Evolutionary conservation across 2,113 vertebrate genomes (phyloP).

Genomic region (cattle (Bos taurus)): ARS-UCD2.0 NC_037328.1:88910501-88911000

Average conservation of each 20-base stretch:
- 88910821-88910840: slow-evolving; percentile 10
- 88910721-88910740: not conserved
- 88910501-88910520: not conserved
- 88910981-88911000: not conserved
- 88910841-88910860: not conserved
- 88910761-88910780: not conserved
- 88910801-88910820: not conserved
- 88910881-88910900: slow-evolving; percentile 1
- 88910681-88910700: slow-evolving; percentile 10
- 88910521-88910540: slow-evolving; percentile 19
- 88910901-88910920: not conserved
- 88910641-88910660: slow-evolving; percentile 33
- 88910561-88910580: slow-evolving; percentile 8
- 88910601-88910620: not conserved
- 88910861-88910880: not conserved
- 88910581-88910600: slow-evolving; percentile 20
- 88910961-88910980: slow-evolving; percentile 17
- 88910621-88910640: not conserved
- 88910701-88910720: not conserved
- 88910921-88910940: slow-evolving; percentile 39
- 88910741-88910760: not conserved
- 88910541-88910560: slow-evolving; percentile 11
- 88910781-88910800: not conserved
- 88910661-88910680: not conserved
- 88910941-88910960: not conserved